phyloP scores from a whole-genome alignment of 2,888 invertebrate species.

The Pristionchus japonicus region DNA sequence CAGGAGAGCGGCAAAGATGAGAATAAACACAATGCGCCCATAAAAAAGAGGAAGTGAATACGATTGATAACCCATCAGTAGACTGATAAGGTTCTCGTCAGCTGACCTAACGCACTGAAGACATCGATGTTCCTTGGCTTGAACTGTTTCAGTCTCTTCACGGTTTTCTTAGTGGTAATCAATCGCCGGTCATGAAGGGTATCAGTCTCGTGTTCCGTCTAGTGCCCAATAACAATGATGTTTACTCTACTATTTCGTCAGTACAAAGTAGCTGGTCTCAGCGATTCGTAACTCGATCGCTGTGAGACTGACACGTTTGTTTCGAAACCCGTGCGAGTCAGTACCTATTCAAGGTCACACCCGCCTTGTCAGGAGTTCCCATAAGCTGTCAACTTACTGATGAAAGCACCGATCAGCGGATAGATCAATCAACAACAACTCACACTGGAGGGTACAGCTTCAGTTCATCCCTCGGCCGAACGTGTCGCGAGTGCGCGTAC shows the following conservation, averaged over 20 bases:
- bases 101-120: background rate
- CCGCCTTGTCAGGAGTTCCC: background rate
- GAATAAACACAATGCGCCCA: too few relatives aligned
- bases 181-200: too few relatives aligned
- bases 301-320: background rate
- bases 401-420: too few relatives aligned
- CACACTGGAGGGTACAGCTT: conserved; percentile 75
- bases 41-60: background rate
- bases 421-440: conserved; percentile 45
- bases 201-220: background rate
- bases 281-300: background rate
- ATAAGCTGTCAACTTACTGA: too few relatives aligned
- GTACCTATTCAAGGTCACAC: background rate
- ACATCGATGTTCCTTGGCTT: too few relatives aligned
- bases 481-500: conserved; percentile 72
- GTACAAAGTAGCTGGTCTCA: background rate
- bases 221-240: background rate
- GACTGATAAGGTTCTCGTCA: background rate
- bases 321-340: background rate
- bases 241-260: background rate
- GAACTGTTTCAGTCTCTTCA: too few relatives aligned
- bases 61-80: background rate
- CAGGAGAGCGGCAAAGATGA: too few relatives aligned
- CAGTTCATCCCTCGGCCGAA: conserved; percentile 72
- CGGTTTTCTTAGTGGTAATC: too few relatives aligned